phyloP scores from a whole-genome alignment of 2,888 invertebrate species.

The Diaprepes abbreviatus region DNA sequence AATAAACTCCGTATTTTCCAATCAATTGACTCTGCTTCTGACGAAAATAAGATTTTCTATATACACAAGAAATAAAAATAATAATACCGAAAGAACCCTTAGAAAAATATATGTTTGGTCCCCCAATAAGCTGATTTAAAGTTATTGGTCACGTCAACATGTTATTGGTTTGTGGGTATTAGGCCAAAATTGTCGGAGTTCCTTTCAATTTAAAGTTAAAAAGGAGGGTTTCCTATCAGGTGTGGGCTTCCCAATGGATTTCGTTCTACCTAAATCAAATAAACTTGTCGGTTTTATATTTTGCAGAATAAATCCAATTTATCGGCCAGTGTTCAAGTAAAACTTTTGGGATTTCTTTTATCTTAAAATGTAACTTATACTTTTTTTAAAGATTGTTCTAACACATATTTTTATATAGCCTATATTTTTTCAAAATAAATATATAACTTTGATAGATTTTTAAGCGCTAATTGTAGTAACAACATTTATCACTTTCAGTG shows the following conservation, averaged over 20 bases:
- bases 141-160: constrained; percentile 44
- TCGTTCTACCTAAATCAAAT: constrained; percentile 53
- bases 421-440: no score
- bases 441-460: no score
- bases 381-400: no score
- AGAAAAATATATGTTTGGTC: constrained; percentile 16
- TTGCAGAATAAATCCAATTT: constrained; percentile 55
- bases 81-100: constrained; percentile 10
- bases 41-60: no score
- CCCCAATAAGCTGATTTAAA: constrained; percentile 38
- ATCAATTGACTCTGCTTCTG: no score
- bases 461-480: no score
- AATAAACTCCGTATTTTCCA: no score
- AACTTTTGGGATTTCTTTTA: no score
- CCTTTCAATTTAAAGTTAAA: constrained; percentile 40
- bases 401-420: no score
- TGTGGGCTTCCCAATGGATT: constrained; percentile 51
- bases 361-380: no score
- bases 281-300: constrained; percentile 52
- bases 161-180: constrained; percentile 42
- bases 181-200: constrained; percentile 31
- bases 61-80: constrained; percentile 14
- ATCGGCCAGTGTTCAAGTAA: neutral
- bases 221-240: constrained; percentile 43
- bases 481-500: no score